These are phyloP conservation scores for Corythornis vintsioides DNA, from an alignment of 2,113 vertebrate species.

Conservation along the genomic window DNA sequence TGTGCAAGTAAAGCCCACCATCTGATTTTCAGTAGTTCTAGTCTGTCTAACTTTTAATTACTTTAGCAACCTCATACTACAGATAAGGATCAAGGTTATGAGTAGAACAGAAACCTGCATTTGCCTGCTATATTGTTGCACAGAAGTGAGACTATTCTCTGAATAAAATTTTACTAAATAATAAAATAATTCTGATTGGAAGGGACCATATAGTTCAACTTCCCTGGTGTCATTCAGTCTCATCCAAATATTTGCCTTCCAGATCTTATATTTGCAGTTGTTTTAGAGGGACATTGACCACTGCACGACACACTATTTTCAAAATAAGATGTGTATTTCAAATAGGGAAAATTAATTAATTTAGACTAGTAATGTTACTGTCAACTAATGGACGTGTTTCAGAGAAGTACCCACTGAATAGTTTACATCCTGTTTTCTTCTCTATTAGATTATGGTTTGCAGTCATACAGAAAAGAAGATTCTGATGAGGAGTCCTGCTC, in stretches of 20 bases:
- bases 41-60: background rate
- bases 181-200: background rate
- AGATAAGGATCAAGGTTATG: background rate
- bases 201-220: background rate
- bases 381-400: background rate
- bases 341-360: background rate
- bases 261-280: background rate
- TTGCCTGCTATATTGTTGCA: background rate
- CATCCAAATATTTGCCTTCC: background rate
- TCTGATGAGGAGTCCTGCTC: conserved; percentile 58
- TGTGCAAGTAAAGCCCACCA: background rate
- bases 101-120: background rate
- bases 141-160: background rate
- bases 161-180: background rate
- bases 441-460: conserved; percentile 82
- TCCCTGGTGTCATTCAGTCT: background rate
- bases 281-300: background rate
- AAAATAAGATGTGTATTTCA: background rate
- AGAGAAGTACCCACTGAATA: background rate
- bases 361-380: background rate
- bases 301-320: background rate
- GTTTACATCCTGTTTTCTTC: conserved; percentile 10
- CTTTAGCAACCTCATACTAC: background rate
- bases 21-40: background rate
- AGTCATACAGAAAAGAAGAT: conserved; percentile 77